phyloP scores from a whole-genome alignment of 2,113 vertebrate species.

The Pelodiscus sinensis region DNA sequence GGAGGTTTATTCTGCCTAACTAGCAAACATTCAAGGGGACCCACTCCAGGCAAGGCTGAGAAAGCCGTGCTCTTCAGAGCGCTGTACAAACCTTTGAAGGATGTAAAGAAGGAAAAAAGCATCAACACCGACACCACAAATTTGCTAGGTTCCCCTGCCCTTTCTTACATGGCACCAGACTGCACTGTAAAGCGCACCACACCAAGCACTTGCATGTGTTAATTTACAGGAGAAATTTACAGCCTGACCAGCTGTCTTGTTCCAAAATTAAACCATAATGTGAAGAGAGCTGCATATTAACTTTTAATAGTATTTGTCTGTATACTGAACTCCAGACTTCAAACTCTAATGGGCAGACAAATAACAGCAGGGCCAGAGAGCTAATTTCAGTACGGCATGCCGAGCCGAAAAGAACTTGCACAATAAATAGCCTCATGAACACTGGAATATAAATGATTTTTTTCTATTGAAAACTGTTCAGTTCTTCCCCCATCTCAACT shows the following conservation, averaged over 20 bases:
- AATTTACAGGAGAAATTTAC: background rate
- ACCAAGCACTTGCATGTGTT: background rate
- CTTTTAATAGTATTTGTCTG: background rate
- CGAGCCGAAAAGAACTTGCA: background rate
- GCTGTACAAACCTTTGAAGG: background rate
- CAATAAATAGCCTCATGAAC: background rate
- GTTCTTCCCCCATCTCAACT: background rate
- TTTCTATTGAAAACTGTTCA: background rate
- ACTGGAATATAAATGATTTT: background rate
- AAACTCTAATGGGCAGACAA: rapidly evolving
- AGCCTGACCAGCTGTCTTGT: rapidly evolving
- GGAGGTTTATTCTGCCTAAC: background rate
- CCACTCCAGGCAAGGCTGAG: background rate
- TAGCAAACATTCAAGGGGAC: background rate
- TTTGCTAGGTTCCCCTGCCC: background rate
- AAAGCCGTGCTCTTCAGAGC: background rate
- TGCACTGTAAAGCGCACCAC: background rate
- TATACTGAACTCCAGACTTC: too few species aligned
- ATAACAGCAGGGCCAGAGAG: background rate
- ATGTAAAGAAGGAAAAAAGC: background rate
- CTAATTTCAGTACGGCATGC: background rate
- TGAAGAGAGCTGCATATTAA: rapidly evolving
- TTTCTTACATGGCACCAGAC: background rate
- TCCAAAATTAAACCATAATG: background rate
- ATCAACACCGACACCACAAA: rapidly evolving